Conservation (phyloP, 2,797 vertebrate genomes). For the Ataeniobius toweri region DNA sequence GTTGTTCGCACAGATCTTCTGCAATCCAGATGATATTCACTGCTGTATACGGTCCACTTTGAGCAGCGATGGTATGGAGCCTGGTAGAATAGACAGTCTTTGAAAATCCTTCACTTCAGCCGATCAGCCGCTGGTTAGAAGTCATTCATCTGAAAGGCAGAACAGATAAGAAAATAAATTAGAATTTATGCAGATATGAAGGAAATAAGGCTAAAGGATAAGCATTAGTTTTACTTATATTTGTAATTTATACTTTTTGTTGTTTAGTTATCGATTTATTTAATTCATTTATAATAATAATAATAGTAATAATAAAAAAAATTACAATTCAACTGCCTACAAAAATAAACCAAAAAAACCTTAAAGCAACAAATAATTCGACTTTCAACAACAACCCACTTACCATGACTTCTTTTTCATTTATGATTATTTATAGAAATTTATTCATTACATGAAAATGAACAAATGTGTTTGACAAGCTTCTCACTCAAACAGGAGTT, state of each 20-base stretch:
- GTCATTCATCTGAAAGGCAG: conserved; percentile 62
- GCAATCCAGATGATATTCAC: conserved; percentile 35
- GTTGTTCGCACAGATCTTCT: conserved; percentile 38
- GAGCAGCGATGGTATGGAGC: conserved; percentile 24
- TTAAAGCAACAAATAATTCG: too few species aligned
- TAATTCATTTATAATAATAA: background rate
- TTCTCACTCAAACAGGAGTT: background rate
- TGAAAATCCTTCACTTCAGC: conserved; percentile 38
- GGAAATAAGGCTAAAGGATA: background rate
- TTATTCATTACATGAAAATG: background rate
- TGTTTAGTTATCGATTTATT: background rate
- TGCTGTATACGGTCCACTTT: conserved; percentile 26
- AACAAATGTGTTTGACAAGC: background rate
- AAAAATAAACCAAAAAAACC: background rate
- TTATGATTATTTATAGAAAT: background rate
- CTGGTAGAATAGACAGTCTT: conserved; percentile 28
- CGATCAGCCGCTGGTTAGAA: conserved; percentile 14
- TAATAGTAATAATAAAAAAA: background rate
- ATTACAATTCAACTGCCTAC: background rate
- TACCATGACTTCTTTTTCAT: too few species aligned
- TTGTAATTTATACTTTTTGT: background rate
- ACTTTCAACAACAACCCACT: too few species aligned
- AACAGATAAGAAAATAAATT: conserved; percentile 39
- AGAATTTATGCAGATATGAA: conserved; percentile 21
- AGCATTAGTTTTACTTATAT: background rate